Conservation (phyloP, 2,113 vertebrate genomes). For the Datnioides undecimradiatus region DNA sequence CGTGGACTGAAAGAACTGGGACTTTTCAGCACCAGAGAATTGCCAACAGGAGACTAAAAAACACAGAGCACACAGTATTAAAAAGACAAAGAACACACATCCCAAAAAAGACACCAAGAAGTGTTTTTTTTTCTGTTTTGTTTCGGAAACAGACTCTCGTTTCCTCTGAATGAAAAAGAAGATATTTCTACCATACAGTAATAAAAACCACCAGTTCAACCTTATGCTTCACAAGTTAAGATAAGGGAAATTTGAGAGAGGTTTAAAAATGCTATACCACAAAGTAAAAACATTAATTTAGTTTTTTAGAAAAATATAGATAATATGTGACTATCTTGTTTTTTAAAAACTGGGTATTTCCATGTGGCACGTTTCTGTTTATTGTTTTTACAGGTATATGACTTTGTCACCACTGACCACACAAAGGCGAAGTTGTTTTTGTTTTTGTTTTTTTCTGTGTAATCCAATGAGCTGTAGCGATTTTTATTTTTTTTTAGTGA, state of each 20-base stretch:
- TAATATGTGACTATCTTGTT: constrained; percentile 88
- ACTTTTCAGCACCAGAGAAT: constrained; percentile 68
- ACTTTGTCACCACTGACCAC: constrained; percentile 62
- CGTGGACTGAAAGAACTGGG: constrained; percentile 63
- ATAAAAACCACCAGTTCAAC: constrained; percentile 84
- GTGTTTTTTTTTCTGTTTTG: constrained; percentile 58
- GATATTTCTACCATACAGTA: constrained; percentile 81
- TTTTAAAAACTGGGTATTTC: constrained; percentile 89
- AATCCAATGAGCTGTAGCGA: constrained; percentile 68
- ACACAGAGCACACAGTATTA: constrained; percentile 73
- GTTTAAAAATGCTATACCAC: constrained; percentile 84
- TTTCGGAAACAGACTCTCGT: constrained; percentile 79
- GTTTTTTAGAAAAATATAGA: constrained; percentile 92
- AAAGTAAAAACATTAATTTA: constrained; percentile 87
- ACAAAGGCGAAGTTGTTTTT: constrained; percentile 46
- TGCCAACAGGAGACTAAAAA: constrained; percentile 69
- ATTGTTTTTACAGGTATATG: constrained; percentile 49
- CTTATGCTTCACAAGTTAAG: constrained; percentile 87
- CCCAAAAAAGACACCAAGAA: constrained; percentile 74
- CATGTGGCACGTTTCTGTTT: constrained; percentile 65
- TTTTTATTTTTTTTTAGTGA: constrained; percentile 63
- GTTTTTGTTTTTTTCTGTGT: constrained; percentile 46
- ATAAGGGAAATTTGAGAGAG: constrained; percentile 85
- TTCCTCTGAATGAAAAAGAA: constrained; percentile 73
- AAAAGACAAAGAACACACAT: constrained; percentile 67